These are phyloP conservation scores for Dipus sagitta DNA, from an alignment of 2,797 vertebrate genomes.

Conservation along the genomic window DNA sequence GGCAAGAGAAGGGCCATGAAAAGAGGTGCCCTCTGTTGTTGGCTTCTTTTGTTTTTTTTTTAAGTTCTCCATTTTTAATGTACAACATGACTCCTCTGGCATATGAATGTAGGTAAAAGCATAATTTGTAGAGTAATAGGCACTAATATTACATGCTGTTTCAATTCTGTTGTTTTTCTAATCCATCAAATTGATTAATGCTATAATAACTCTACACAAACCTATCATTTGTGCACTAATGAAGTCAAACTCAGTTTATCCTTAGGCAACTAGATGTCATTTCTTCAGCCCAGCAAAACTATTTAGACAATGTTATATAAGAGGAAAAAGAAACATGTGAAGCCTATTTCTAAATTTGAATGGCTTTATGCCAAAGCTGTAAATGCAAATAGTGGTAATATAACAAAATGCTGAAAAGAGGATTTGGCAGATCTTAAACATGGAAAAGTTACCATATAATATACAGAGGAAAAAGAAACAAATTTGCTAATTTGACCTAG, in stretches of 20 bases:
- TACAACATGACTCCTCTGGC: conserved; percentile 84
- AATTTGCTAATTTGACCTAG: conserved; percentile 56
- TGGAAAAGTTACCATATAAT: conserved; percentile 58
- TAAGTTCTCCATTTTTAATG: conserved; percentile 83
- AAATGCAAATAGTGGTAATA: conserved; percentile 78
- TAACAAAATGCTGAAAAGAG: conserved; percentile 73
- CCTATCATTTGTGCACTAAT: conserved; percentile 91
- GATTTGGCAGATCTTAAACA: conserved; percentile 78
- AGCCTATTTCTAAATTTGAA: conserved; percentile 74
- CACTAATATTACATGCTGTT: conserved; percentile 90
- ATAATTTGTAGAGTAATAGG: conserved; percentile 91
- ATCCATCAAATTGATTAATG: conserved; percentile 93
- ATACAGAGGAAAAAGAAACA: conserved; percentile 59
- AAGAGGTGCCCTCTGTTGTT: conserved; percentile 73
- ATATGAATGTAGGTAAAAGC: conserved; percentile 89
- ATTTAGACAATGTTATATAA: conserved; percentile 70
- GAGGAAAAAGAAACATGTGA: conserved; percentile 79
- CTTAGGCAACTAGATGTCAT: conserved; percentile 86
- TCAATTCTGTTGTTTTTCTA: conserved; percentile 91
- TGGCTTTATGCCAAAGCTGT: conserved; percentile 76
- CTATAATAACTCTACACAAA: conserved; percentile 91
- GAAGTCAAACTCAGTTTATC: conserved; percentile 91
- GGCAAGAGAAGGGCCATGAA: conserved; percentile 61
- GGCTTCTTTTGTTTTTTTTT: conserved; percentile 48
- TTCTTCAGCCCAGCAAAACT: conserved; percentile 78